phyloP scores from a whole-genome alignment of 64 coral and sea anemone species.

The Montipora foliosa region DNA sequence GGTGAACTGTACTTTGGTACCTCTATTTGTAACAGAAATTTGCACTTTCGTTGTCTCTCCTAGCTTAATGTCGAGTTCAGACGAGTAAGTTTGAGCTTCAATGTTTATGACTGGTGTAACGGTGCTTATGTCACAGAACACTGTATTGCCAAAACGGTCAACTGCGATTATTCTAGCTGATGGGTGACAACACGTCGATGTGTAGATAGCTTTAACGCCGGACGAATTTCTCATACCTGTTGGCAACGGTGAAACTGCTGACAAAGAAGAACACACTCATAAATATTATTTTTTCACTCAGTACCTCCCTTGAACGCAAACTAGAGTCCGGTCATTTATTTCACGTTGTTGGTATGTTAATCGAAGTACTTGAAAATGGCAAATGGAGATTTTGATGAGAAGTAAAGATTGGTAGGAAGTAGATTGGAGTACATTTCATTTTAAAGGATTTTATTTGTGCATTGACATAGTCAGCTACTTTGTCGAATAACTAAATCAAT shows the following conservation, averaged over 20 bases:
- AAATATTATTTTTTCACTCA: not conserved
- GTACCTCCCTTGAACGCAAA: too few species aligned
- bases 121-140: constrained; percentile 5
- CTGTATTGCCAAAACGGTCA: constrained; percentile 18
- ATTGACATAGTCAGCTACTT: too few species aligned
- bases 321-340: too few species aligned
- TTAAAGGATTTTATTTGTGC: too few species aligned
- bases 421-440: too few species aligned
- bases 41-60: not conserved
- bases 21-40: constrained; percentile 17
- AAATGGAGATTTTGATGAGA: too few species aligned
- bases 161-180: constrained; percentile 15
- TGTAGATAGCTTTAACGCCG: not conserved
- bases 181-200: constrained; percentile 30
- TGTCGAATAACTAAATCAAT: too few species aligned
- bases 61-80: not conserved
- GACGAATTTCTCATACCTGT: not conserved
- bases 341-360: too few species aligned
- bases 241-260: not conserved
- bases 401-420: too few species aligned
- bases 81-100: not conserved
- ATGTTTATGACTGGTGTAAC: constrained; percentile 30
- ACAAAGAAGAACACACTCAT: not conserved
- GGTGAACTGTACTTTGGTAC: not conserved
- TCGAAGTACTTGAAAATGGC: too few species aligned